These are phyloP conservation scores for Drosophila mulleri DNA, from an alignment of 2,888 invertebrate genomes.

Conservation along the genomic window DNA sequence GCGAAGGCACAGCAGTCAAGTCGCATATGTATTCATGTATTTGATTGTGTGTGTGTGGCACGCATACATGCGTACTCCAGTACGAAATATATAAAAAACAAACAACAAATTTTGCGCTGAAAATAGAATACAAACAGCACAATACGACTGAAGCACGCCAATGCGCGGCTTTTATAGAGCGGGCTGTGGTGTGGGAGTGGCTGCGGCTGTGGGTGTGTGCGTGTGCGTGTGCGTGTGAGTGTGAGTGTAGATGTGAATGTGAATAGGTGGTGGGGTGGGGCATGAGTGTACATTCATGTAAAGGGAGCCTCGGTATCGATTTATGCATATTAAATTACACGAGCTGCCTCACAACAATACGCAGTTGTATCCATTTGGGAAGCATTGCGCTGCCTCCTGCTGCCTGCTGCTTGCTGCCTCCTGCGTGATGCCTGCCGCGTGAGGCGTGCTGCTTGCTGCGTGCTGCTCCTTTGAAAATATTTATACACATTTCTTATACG, in stretches of 20 bases:
- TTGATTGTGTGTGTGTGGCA: not conserved
- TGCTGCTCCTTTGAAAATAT: slow-evolving; percentile 55
- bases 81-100: slow-evolving; percentile 68
- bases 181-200: not conserved
- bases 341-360: slow-evolving; percentile 53
- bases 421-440: slow-evolving; percentile 22
- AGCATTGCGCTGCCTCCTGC: slow-evolving; percentile 14
- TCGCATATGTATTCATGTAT: slow-evolving; percentile 2
- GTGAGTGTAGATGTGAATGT: slow-evolving; percentile 14
- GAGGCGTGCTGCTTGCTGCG: slow-evolving; percentile 19
- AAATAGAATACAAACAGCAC: slow-evolving; percentile 75
- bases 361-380: slow-evolving; percentile 37
- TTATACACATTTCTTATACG: slow-evolving; percentile 61
- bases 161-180: slow-evolving; percentile 21
- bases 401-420: slow-evolving; percentile 20
- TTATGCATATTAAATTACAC: slow-evolving; percentile 82
- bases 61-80: slow-evolving; percentile 13
- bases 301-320: slow-evolving; percentile 66
- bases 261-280: not conserved
- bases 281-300: slow-evolving; percentile 12
- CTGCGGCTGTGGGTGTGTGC: not conserved
- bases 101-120: slow-evolving; percentile 76
- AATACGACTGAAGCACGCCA: slow-evolving; percentile 54
- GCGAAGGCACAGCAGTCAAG: slow-evolving; percentile 23
- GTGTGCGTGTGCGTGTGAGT: not conserved